Evolutionary conservation across 1,140 invertebrate genomes (phyloP).

Genomic region (Arctopsyche grandis): DNA sequence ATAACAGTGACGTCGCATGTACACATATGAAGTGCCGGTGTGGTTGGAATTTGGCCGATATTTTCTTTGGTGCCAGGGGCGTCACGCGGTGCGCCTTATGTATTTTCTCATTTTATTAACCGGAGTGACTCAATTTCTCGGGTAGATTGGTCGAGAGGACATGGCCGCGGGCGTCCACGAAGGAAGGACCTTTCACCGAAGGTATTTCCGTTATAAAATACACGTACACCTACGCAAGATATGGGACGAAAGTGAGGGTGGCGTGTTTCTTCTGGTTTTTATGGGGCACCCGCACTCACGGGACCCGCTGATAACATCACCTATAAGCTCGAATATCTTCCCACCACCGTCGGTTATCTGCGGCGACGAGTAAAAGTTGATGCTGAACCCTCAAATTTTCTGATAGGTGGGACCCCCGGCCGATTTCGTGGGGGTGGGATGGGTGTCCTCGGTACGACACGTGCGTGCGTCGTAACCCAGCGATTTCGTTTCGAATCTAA

Average conservation of each 20-base stretch:
- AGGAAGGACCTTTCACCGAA: conserved; percentile 37
- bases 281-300: conserved; percentile 28
- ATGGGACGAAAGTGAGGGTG: neutral
- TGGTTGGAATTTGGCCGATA: conserved; percentile 26
- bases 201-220: conserved; percentile 52
- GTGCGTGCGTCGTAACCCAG: neutral
- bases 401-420: conserved; percentile 11
- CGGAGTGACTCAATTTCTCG: conserved; percentile 54
- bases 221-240: conserved; percentile 20
- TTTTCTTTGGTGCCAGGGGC: conserved; percentile 50
- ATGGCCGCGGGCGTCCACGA: conserved; percentile 35
- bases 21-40: neutral
- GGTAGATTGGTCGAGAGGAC: conserved; percentile 48
- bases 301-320: conserved; percentile 26
- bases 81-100: conserved; percentile 44
- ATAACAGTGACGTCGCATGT: too few species aligned
- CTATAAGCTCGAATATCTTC: conserved; percentile 24
- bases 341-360: conserved; percentile 7
- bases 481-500: neutral
- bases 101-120: conserved; percentile 55
- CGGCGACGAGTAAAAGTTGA: neutral
- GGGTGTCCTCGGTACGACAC: neutral
- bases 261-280: conserved; percentile 29
- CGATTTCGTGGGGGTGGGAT: neutral
- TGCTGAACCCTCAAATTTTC: conserved; percentile 26